Evolutionary conservation across 2,113 vertebrate genomes (phyloP).

Genomic region (Sula dactylatra): DNA sequence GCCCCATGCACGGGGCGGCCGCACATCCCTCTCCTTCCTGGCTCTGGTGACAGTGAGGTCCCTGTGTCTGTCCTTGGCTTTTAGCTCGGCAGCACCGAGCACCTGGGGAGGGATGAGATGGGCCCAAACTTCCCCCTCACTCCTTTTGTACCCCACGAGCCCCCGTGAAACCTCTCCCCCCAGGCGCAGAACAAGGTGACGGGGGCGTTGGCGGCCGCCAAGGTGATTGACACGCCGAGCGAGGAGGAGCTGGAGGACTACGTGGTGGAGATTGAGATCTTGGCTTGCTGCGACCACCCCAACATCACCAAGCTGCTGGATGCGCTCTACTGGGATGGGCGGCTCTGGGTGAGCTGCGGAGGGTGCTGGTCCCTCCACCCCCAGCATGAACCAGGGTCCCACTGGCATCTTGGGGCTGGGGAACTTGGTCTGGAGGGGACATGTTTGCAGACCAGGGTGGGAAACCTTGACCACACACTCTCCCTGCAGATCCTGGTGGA

Average conservation of each 20-base stretch:
- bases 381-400: accelerated
- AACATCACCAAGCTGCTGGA: slow-evolving; percentile 68
- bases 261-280: slow-evolving; percentile 66
- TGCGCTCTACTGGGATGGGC: slow-evolving; percentile 59
- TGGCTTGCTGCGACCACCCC: slow-evolving; percentile 66
- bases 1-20: accelerated
- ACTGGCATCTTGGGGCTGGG: accelerated
- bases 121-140: background rate
- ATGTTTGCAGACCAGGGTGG: background rate
- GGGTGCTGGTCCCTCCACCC: background rate
- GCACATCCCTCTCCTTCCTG: background rate
- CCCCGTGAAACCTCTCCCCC: accelerated
- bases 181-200: slow-evolving; percentile 45
- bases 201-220: slow-evolving; percentile 50
- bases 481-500: slow-evolving; percentile 72
- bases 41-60: background rate
- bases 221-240: slow-evolving; percentile 55
- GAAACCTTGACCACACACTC: background rate
- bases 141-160: background rate
- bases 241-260: slow-evolving; percentile 75
- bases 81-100: background rate
- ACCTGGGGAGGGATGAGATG: accelerated
- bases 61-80: accelerated
- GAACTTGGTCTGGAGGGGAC: background rate
- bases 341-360: slow-evolving; percentile 67